A percentile compares a stretch with the other conserved stretches of the same genome.
These are phyloP conservation scores for Phalacrocorax aristotelis DNA, from an alignment of 2,113 vertebrate genomes.

Conservation along the genomic window DNA sequence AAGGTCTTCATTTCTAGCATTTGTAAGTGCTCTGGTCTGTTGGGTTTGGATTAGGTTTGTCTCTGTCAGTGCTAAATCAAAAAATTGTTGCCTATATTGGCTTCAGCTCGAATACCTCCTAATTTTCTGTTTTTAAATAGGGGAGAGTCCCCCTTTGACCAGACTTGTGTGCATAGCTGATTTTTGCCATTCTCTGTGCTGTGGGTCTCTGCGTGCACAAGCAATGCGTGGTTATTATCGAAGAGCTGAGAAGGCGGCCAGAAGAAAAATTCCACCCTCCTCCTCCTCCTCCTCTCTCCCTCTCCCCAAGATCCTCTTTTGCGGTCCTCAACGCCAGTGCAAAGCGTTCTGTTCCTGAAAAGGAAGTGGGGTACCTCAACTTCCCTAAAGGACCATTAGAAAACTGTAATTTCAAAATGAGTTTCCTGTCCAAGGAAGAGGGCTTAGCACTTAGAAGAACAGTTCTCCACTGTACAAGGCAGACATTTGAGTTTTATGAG, in stretches of 20 bases:
- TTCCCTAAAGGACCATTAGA: slow-evolving; percentile 65
- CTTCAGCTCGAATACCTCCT: neutral
- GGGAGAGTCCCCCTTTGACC: neutral
- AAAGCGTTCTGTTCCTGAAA: neutral
- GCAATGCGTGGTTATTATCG: neutral
- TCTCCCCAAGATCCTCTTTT: neutral
- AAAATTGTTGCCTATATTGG: neutral
- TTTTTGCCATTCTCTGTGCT: neutral
- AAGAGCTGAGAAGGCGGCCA: neutral
- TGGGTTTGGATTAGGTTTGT: neutral
- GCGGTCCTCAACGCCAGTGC: neutral
- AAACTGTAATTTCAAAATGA: slow-evolving; percentile 59
- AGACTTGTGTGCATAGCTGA: neutral
- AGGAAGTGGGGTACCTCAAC: slow-evolving; percentile 51
- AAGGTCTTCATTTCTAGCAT: neutral
- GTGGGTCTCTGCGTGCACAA: neutral
- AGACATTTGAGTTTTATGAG: slow-evolving; percentile 62
- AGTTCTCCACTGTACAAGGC: slow-evolving; percentile 22
- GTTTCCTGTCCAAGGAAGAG: slow-evolving; percentile 58
- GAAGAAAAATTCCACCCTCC: neutral
- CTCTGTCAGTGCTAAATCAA: neutral
- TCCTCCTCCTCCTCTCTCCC: neutral
- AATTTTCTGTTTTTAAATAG: neutral
- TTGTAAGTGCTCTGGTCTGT: neutral
- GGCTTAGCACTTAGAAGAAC: slow-evolving; percentile 55